These are phyloP conservation scores for Tenebrio molitor DNA, from an alignment of 1,140 invertebrate genomes.

Conservation along the genomic window DNA sequence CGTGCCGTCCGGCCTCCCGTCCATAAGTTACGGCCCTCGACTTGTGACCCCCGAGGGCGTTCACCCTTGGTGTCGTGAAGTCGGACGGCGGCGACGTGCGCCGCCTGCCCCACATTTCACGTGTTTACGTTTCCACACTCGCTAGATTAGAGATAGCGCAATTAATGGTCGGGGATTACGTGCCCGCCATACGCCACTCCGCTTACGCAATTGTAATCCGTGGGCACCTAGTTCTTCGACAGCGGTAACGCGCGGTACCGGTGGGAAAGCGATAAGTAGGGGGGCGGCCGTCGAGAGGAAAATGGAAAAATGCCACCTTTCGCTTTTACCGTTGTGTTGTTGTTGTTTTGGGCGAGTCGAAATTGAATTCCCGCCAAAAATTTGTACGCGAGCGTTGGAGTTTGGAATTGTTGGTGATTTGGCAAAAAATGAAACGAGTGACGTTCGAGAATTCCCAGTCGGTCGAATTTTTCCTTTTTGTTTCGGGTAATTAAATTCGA, in stretches of 20 bases:
- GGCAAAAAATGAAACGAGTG: not conserved
- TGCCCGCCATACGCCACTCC: not conserved
- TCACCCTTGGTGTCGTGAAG: too few relatives aligned
- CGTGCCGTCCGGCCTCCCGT: too few relatives aligned
- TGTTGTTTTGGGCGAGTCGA: too few relatives aligned
- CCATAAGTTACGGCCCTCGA: too few relatives aligned
- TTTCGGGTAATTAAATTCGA: not conserved
- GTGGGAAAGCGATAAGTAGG: too few relatives aligned
- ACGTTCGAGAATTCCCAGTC: not conserved
- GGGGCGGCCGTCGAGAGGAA: not conserved
- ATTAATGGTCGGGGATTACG: not conserved
- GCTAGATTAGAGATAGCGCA: not conserved
- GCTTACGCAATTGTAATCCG: not conserved
- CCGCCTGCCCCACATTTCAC: not conserved
- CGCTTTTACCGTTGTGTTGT: conserved; percentile 21
- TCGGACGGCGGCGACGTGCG: not conserved
- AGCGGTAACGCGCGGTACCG: too few relatives aligned
- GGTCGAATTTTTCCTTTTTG: not conserved
- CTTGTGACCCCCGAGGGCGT: not conserved
- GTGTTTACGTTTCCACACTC: not conserved
- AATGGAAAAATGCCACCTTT: conserved; percentile 25
- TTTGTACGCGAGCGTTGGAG: not conserved
- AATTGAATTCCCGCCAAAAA: not conserved
- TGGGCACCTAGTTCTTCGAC: too few relatives aligned
- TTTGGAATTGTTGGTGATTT: not conserved